Conservation (phyloP, 2,113 vertebrate species). For the Neotragus moschatus region DNA sequence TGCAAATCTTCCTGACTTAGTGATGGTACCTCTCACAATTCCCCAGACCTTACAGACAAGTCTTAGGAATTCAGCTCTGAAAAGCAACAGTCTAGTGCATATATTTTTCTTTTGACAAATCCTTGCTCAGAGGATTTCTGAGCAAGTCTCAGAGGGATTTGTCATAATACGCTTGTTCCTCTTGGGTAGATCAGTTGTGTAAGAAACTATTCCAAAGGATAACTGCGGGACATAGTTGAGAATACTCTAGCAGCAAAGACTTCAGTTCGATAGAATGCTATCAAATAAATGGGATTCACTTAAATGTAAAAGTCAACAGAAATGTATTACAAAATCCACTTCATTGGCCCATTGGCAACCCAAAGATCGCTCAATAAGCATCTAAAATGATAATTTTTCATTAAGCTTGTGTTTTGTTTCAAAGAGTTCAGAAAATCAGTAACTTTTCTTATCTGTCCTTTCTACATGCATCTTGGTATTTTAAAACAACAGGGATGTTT, state of each 20-base stretch:
- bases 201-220: slow-evolving; percentile 14
- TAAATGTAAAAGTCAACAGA: neutral
- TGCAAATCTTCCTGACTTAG: slow-evolving; percentile 69
- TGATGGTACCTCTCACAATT: neutral
- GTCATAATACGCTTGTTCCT: slow-evolving; percentile 30
- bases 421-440: neutral
- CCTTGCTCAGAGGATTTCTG: slow-evolving; percentile 61
- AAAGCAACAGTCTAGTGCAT: neutral
- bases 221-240: slow-evolving; percentile 27
- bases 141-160: slow-evolving; percentile 61
- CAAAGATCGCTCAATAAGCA: neutral
- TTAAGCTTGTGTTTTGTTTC: neutral
- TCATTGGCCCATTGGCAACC: neutral
- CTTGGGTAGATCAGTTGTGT: slow-evolving; percentile 48
- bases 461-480: neutral
- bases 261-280: neutral
- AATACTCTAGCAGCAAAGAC: neutral
- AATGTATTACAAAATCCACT: neutral
- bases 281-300: neutral
- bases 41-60: neutral
- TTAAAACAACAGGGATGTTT: neutral
- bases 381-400: neutral
- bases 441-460: neutral
- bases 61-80: slow-evolving; percentile 32
- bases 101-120: slow-evolving; percentile 35